These are phyloP conservation scores for Diachasmimorpha longicaudata DNA, from an alignment of 1,140 invertebrate species.

Conservation along the genomic window DNA sequence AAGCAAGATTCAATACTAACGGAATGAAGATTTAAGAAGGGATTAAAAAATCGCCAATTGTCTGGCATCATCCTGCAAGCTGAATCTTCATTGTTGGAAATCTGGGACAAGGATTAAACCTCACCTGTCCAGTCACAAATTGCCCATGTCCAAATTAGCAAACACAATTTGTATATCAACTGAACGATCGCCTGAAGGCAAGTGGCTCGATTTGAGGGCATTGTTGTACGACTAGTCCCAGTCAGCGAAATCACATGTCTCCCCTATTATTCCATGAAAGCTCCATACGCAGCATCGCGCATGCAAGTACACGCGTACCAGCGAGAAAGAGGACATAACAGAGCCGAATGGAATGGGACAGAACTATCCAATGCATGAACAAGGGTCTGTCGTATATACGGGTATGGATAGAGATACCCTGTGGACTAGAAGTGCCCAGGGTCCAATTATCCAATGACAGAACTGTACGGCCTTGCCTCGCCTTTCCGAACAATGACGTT, in stretches of 20 bases:
- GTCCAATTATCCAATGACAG: slow-evolving; percentile 28
- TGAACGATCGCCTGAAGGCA: background rate
- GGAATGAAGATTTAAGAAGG: no score
- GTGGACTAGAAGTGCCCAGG: slow-evolving; percentile 10
- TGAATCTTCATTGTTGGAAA: background rate
- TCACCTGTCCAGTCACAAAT: background rate
- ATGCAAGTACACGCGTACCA: background rate
- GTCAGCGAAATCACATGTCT: background rate
- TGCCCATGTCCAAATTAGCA: background rate
- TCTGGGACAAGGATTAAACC: background rate
- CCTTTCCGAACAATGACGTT: slow-evolving; percentile 23
- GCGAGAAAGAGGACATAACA: background rate
- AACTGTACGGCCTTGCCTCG: slow-evolving; percentile 26
- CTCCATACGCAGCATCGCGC: background rate
- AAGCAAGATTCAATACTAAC: no score
- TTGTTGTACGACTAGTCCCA: background rate
- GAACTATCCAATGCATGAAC: background rate
- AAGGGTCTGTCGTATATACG: background rate
- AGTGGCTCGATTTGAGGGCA: background rate
- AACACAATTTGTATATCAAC: background rate
- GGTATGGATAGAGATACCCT: slow-evolving; percentile 21
- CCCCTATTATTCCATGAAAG: background rate
- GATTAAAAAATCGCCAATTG: no score
- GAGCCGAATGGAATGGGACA: background rate
- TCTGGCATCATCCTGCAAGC: background rate